A percentile compares a stretch with the other conserved stretches of the same genome.
phyloP scores from a whole-genome alignment of 2,113 vertebrate genomes.

The Thomomys bottae region DNA sequence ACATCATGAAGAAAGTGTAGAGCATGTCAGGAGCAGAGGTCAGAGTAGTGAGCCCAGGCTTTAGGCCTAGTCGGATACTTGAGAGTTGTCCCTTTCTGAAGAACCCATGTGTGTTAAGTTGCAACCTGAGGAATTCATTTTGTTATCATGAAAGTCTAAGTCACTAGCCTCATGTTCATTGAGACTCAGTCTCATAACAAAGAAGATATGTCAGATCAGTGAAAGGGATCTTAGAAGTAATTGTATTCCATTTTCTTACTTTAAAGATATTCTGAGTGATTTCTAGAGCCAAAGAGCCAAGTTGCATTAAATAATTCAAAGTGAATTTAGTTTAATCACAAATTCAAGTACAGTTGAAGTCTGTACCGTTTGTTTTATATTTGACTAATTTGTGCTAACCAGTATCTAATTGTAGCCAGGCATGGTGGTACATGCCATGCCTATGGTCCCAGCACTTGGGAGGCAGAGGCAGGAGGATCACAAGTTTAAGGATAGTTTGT shows the following conservation, averaged over 20 bases:
- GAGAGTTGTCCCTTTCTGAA: background rate
- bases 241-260: background rate
- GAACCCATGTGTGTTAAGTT: background rate
- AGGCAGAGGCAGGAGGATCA: too few relatives aligned
- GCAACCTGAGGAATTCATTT: background rate
- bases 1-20: background rate
- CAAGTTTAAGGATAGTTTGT: background rate
- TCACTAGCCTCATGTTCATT: background rate
- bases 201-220: conserved; percentile 20
- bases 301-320: conserved; percentile 25
- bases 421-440: background rate
- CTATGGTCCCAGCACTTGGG: too few relatives aligned
- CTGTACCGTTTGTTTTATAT: background rate
- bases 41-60: background rate
- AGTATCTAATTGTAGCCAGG: background rate
- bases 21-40: background rate
- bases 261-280: conserved; percentile 3
- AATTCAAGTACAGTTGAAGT: background rate
- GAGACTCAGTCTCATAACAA: background rate
- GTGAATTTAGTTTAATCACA: background rate
- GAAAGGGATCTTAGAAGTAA: conserved; percentile 11
- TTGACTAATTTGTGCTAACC: background rate
- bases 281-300: conserved; percentile 26
- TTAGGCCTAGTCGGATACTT: background rate
- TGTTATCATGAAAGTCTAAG: background rate